These are phyloP conservation scores for Diarsia mendica DNA, from an alignment of 2,888 invertebrate genomes.

Conservation along the genomic window DNA sequence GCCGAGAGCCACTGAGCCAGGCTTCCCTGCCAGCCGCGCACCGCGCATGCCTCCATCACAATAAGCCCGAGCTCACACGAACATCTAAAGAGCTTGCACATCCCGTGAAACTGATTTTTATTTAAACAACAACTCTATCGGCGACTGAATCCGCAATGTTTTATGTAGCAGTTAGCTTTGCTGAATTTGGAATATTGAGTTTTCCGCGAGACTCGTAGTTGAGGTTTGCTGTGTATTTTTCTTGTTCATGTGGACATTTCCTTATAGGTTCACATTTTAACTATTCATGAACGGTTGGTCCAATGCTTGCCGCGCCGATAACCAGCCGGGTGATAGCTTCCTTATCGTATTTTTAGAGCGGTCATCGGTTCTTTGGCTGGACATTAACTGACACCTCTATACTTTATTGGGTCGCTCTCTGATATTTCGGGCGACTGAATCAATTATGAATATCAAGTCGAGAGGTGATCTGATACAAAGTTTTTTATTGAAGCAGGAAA, in stretches of 20 bases:
- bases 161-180: constrained; percentile 65
- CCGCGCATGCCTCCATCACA: constrained; percentile 86
- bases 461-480: constrained; percentile 3
- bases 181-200: constrained; percentile 65
- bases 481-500: constrained; percentile 40
- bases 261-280: constrained; percentile 76
- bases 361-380: constrained; percentile 64
- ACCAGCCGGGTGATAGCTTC: constrained; percentile 77
- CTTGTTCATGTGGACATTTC: constrained; percentile 68
- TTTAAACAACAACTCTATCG: constrained; percentile 78
- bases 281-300: constrained; percentile 82
- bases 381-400: constrained; percentile 40
- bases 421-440: constrained; percentile 34
- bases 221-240: constrained; percentile 53
- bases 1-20: constrained; percentile 81
- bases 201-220: constrained; percentile 43
- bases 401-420: constrained; percentile 40
- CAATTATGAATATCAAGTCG: constrained; percentile 39
- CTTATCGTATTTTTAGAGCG: constrained; percentile 79
- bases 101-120: constrained; percentile 81
- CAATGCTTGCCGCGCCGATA: constrained; percentile 79
- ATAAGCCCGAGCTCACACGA: constrained; percentile 84
- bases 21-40: constrained; percentile 69
- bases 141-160: constrained; percentile 62
- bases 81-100: constrained; percentile 78